Evolutionary conservation across 2,888 invertebrate species (phyloP).

Genomic region (Rhaphigaster nebulosa): DNA sequence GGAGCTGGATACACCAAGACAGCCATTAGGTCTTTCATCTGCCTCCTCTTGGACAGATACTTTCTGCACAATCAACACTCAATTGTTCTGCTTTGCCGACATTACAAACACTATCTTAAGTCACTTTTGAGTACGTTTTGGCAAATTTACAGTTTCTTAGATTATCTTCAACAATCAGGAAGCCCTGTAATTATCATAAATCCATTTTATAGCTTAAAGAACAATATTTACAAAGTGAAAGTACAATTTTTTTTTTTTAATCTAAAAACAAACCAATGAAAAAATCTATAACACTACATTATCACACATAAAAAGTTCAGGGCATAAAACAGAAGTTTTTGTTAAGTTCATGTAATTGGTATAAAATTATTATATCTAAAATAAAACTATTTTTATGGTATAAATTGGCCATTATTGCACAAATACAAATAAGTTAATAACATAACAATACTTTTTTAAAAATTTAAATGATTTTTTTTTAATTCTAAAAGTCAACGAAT

Average conservation of each 20-base stretch:
- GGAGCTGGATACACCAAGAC: neutral
- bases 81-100: neutral
- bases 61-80: neutral
- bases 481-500: too few relatives aligned
- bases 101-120: conserved; percentile 1
- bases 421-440: too few relatives aligned
- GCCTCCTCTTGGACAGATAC: neutral
- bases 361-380: neutral
- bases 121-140: neutral
- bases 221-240: conserved; percentile 13
- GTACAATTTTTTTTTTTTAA: neutral
- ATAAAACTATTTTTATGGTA: neutral
- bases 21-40: neutral
- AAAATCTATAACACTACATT: neutral
- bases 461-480: too few relatives aligned
- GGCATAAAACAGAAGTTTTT: neutral
- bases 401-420: too few relatives aligned
- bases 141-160: conserved; percentile 42
- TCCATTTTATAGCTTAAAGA: conserved; percentile 38
- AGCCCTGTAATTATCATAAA: conserved; percentile 46
- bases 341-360: neutral
- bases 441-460: too few relatives aligned
- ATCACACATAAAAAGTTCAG: neutral
- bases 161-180: conserved; percentile 30
- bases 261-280: neutral